Conservation (phyloP, 2,797 vertebrate genomes). For the Sebastes taczanowskii region DNA sequence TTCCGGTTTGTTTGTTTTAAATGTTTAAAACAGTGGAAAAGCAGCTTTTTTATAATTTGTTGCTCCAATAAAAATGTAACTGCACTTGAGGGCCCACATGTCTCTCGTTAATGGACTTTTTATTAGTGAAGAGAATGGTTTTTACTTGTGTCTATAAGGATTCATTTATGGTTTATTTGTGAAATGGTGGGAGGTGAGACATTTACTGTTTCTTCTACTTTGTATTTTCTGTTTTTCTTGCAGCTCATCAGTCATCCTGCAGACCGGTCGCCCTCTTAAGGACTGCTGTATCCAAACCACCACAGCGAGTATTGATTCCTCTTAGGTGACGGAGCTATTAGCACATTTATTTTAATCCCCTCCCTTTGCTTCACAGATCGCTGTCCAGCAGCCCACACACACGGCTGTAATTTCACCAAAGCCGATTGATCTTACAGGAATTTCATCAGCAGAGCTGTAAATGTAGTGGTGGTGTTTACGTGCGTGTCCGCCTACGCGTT, state of each 20-base stretch:
- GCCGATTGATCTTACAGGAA: neutral
- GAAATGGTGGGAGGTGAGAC: conserved; percentile 34
- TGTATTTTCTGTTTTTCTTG: neutral
- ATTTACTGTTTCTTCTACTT: conserved; percentile 2
- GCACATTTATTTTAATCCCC: conserved; percentile 35
- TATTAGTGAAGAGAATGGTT: neutral
- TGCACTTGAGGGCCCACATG: neutral
- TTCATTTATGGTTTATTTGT: conserved; percentile 2
- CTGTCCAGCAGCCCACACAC: neutral
- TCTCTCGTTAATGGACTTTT: neutral
- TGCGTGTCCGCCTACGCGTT: neutral
- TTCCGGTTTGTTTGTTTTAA: conserved; percentile 11
- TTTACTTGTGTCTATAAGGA: neutral
- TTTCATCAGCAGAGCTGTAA: neutral
- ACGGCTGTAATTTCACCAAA: neutral
- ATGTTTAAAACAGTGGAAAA: conserved; percentile 14
- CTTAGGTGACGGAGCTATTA: neutral
- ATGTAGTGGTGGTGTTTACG: neutral
- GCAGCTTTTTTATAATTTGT: conserved; percentile 7
- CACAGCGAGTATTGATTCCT: conserved; percentile 9
- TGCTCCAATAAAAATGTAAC: conserved; percentile 8
- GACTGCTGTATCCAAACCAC: neutral
- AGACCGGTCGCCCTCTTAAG: neutral
- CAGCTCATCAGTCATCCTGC: neutral
- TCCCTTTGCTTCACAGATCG: neutral